A percentile compares a stretch with the other conserved stretches of the same genome.
These are phyloP conservation scores for Periphyllus acericola DNA, from an alignment of 2,888 invertebrate genomes.

Conservation along the genomic window DNA sequence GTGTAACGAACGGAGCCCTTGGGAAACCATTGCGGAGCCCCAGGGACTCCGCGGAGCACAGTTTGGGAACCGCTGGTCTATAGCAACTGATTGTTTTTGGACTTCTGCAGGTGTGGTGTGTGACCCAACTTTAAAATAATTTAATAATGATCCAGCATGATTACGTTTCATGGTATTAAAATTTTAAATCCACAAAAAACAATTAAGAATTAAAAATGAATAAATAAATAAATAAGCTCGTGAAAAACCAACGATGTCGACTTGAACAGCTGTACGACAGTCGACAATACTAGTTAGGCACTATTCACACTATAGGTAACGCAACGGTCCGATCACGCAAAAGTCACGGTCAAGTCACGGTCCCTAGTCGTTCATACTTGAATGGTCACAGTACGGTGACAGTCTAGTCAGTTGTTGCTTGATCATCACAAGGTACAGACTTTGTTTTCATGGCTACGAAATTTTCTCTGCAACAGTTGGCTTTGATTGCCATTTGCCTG, in stretches of 20 bases:
- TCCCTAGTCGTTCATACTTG: constrained; percentile 20
- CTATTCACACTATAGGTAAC: constrained; percentile 11
- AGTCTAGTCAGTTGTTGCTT: neutral
- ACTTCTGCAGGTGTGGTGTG: too few relatives aligned
- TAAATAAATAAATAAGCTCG: too few relatives aligned
- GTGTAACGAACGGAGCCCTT: neutral
- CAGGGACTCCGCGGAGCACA: neutral
- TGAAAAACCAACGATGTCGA: too few relatives aligned
- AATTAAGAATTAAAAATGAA: too few relatives aligned
- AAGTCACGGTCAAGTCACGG: neutral
- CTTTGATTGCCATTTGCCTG: constrained; percentile 22
- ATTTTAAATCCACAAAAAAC: too few relatives aligned
- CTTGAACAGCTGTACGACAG: too few relatives aligned
- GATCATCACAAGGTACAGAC: neutral
- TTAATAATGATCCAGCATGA: too few relatives aligned
- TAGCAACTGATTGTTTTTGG: too few relatives aligned
- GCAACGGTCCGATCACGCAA: neutral
- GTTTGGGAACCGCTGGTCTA: too few relatives aligned
- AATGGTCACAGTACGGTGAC: neutral
- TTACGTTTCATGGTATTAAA: too few relatives aligned
- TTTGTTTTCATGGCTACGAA: constrained; percentile 15
- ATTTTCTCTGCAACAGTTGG: constrained; percentile 5
- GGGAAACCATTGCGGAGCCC: neutral
- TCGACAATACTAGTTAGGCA: too few relatives aligned
- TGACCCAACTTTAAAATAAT: too few relatives aligned